Evolutionary conservation across 2,888 invertebrate genomes (phyloP).

Genomic region (Chydorus sphaericus): DNA sequence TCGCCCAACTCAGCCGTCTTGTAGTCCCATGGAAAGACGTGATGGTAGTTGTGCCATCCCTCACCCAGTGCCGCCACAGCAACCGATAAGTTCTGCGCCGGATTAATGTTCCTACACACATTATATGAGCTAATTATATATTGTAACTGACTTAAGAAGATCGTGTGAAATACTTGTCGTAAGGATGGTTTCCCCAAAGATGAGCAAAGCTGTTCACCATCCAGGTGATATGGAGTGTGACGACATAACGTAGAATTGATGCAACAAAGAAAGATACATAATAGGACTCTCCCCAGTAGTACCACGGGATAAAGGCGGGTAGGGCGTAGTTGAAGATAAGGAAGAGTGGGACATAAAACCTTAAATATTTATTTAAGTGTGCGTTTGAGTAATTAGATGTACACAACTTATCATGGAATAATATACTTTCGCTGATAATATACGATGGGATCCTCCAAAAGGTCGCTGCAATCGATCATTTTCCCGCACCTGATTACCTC

Average conservation of each 20-base stretch:
- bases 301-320: conserved; percentile 63
- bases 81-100: conserved; percentile 22
- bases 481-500: conserved; percentile 76
- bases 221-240: conserved; percentile 80
- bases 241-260: conserved; percentile 60
- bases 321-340: conserved; percentile 62
- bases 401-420: too few species aligned
- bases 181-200: conserved; percentile 82
- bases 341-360: too few species aligned
- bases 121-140: background rate
- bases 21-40: conserved; percentile 87
- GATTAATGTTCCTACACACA: conserved; percentile 19
- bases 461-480: conserved; percentile 67
- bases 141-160: too few species aligned
- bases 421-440: conserved; percentile 70
- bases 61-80: conserved; percentile 51
- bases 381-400: too few species aligned
- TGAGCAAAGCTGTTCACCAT: conserved; percentile 85
- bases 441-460: conserved; percentile 66
- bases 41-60: conserved; percentile 91
- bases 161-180: conserved; percentile 78
- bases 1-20: conserved; percentile 74
- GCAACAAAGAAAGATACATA: conserved; percentile 68
- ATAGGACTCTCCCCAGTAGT: conserved; percentile 67
- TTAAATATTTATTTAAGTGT: too few species aligned